Conservation (phyloP, 2,797 vertebrate species). For the Rhinoraja longicauda region DNA sequence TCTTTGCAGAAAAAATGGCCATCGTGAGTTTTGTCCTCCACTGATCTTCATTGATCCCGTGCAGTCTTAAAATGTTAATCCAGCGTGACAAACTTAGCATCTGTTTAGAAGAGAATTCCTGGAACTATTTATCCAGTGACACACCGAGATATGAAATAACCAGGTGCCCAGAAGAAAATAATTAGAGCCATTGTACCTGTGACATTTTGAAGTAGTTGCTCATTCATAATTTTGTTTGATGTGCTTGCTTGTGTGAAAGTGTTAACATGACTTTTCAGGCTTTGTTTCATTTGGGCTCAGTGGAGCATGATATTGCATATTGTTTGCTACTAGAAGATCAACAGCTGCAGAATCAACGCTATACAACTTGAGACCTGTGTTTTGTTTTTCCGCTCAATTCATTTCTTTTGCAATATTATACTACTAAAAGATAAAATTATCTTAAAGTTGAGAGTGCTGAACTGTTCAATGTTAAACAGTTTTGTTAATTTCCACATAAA, state of each 20-base stretch:
- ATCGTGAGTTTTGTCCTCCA: not conserved
- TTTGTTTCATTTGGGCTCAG: conserved; percentile 20
- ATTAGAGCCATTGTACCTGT: not conserved
- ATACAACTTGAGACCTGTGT: not conserved
- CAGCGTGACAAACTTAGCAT: not conserved
- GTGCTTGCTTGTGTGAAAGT: not conserved
- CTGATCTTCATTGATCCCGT: not conserved
- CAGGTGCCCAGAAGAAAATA: not conserved
- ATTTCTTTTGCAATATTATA: not conserved
- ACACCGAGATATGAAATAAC: not conserved
- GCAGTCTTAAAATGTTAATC: not conserved
- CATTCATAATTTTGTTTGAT: not conserved
- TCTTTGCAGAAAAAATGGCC: not conserved
- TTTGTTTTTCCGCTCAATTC: not conserved
- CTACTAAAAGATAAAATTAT: not conserved
- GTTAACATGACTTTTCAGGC: not conserved
- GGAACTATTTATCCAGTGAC: not conserved
- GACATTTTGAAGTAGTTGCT: not conserved
- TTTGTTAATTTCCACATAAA: not conserved
- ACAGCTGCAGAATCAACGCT: not conserved
- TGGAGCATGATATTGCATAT: not conserved
- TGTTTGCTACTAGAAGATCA: not conserved
- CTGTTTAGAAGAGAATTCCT: not conserved
- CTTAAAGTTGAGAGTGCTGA: not conserved
- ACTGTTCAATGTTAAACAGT: not conserved